Evolutionary conservation across 23 tunicate genomes (phyloP).

Genomic region (Trididemnum clinides): DNA sequence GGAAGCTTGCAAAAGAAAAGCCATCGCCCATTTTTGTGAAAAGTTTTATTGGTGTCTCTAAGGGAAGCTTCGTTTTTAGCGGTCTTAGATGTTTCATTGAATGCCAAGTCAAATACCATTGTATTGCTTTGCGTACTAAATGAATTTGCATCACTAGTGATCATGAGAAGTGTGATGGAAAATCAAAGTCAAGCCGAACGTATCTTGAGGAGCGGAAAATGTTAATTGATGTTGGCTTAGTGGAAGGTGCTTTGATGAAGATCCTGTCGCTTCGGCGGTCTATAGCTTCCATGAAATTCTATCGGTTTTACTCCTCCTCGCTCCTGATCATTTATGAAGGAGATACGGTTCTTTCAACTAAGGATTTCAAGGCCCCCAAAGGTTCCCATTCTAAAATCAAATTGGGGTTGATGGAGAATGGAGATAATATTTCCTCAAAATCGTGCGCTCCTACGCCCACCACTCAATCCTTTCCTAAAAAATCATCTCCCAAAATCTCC

Average conservation of each 20-base stretch:
- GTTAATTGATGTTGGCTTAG: slow-evolving; percentile 12
- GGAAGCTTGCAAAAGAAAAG: too few species aligned
- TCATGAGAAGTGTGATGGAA: too few species aligned
- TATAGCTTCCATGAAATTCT: slow-evolving; percentile 1
- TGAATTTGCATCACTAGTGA: too few species aligned
- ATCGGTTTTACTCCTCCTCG: slow-evolving; percentile 86
- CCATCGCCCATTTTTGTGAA: too few species aligned
- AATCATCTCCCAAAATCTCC: not conserved
- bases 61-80: too few species aligned
- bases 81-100: too few species aligned
- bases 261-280: slow-evolving; percentile 21
- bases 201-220: too few species aligned
- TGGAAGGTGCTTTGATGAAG: slow-evolving; percentile 30
- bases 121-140: too few species aligned
- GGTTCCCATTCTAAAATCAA: not conserved
- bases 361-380: not conserved
- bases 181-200: too few species aligned
- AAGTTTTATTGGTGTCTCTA: too few species aligned
- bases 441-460: not conserved
- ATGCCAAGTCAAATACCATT: too few species aligned
- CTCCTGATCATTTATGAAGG: slow-evolving; percentile 75
- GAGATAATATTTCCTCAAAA: not conserved
- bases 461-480: not conserved
- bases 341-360: not conserved
- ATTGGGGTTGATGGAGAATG: not conserved